Evolutionary conservation across 2,888 invertebrate species (phyloP).

Genomic region (Oxyteleia sp.): DNA sequence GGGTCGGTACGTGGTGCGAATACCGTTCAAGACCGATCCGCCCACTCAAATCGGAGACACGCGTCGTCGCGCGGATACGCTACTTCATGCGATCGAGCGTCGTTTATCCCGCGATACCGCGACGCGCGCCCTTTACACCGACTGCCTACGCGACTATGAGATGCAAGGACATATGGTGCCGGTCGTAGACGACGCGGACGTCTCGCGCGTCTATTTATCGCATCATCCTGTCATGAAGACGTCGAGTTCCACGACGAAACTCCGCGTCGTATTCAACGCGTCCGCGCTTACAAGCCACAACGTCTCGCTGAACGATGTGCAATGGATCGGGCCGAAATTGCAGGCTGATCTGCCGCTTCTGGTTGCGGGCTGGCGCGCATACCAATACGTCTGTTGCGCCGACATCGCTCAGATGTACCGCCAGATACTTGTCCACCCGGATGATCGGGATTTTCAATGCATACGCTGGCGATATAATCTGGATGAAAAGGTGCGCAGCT

Average conservation of each 20-base stretch:
- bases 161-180: neutral
- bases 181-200: neutral
- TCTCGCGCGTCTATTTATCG: neutral
- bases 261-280: constrained; percentile 16
- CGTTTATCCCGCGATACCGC: neutral
- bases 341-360: neutral
- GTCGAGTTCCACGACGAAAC: neutral
- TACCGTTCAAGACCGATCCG: neutral
- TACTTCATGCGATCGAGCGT: neutral
- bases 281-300: neutral
- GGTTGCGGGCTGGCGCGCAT: neutral
- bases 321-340: constrained; percentile 5
- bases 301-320: neutral
- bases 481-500: neutral
- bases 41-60: neutral
- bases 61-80: neutral
- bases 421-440: neutral
- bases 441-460: neutral
- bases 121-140: neutral
- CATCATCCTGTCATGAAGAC: neutral
- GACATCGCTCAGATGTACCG: constrained; percentile 4
- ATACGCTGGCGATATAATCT: neutral
- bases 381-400: neutral
- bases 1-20: neutral
- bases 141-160: constrained; percentile 1